phyloP scores from a whole-genome alignment of 2,113 vertebrate species.

The Hypomesus transpacificus region DNA sequence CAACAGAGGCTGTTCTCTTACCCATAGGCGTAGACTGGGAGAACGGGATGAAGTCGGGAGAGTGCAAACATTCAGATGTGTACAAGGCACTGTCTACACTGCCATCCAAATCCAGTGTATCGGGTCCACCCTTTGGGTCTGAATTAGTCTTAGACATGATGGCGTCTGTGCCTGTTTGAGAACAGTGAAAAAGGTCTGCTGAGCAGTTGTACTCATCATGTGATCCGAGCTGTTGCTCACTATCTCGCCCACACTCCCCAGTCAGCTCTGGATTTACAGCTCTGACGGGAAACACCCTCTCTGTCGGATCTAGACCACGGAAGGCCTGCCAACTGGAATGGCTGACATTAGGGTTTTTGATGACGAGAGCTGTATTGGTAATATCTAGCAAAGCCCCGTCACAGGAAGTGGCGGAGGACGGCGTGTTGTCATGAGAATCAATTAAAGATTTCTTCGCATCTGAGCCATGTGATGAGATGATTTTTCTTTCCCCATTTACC shows the following conservation, averaged over 20 bases:
- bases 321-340: constrained; percentile 8
- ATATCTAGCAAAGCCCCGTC: constrained; percentile 16
- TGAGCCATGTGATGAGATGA: not conserved
- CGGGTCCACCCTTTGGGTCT: not conserved
- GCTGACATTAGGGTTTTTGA: not conserved
- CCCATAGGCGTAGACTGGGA: constrained; percentile 61
- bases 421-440: not conserved
- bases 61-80: not conserved
- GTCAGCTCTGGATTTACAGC: not conserved
- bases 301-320: not conserved
- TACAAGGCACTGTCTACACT: not conserved
- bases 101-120: not conserved
- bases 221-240: not conserved
- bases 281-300: not conserved
- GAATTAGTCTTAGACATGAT: not conserved
- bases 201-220: constrained; percentile 55
- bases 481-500: constrained; percentile 6
- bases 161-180: not conserved
- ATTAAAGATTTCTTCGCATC: not conserved
- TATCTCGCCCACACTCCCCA: constrained; percentile 7
- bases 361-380: constrained; percentile 9
- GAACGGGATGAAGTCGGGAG: constrained; percentile 52
- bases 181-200: constrained; percentile 54
- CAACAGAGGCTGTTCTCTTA: not conserved
- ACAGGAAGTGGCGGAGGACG: not conserved